Evolutionary conservation across 2,797 vertebrate species (phyloP).

Genomic region (Ceryle rudis): DNA sequence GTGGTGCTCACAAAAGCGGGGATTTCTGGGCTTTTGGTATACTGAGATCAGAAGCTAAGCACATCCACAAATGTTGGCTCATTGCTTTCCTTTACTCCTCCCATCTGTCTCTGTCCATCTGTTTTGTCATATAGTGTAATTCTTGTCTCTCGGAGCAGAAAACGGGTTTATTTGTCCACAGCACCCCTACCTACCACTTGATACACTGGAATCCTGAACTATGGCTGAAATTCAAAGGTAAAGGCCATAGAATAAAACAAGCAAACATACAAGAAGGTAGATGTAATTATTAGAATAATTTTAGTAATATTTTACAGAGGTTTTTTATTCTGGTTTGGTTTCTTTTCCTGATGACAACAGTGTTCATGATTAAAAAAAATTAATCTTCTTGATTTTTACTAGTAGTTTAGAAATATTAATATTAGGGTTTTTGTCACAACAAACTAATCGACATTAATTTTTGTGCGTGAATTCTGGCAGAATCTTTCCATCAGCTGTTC

Average conservation of each 20-base stretch:
- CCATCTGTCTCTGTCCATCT: constrained; percentile 50
- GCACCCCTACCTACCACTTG: neutral
- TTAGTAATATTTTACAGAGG: neutral
- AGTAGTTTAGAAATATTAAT: neutral
- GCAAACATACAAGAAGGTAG: neutral
- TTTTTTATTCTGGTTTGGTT: neutral
- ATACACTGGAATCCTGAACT: neutral
- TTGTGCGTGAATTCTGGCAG: neutral
- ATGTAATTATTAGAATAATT: neutral
- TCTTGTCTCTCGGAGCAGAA: neutral
- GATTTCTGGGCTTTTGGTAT: neutral
- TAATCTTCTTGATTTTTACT: neutral
- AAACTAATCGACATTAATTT: neutral
- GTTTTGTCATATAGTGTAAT: constrained; percentile 19
- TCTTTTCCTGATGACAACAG: neutral
- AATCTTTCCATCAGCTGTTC: constrained; percentile 10
- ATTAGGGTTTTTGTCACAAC: neutral
- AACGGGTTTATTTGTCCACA: neutral
- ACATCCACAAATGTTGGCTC: constrained; percentile 19
- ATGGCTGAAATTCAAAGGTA: neutral
- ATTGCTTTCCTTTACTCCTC: constrained; percentile 48
- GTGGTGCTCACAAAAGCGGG: neutral
- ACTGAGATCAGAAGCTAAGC: constrained; percentile 9
- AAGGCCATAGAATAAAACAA: neutral
- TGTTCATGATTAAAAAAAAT: neutral